phyloP scores from a whole-genome alignment of 1,140 invertebrate species.

The Drosophila tristis region DNA sequence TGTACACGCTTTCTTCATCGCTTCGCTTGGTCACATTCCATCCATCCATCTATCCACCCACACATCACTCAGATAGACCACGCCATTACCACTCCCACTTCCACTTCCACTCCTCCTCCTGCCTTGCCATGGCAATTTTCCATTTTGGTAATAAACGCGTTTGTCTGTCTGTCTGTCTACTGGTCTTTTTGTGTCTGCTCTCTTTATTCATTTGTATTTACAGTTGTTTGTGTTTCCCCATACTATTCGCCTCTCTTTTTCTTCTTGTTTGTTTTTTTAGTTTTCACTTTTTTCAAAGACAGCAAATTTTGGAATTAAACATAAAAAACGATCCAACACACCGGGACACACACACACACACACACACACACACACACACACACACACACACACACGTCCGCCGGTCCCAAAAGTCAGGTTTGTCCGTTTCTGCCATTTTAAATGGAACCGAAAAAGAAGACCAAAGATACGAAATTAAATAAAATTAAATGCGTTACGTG shows the following conservation, averaged over 20 bases:
- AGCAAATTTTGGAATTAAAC: conserved; percentile 42
- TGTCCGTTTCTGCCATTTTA: conserved; percentile 54
- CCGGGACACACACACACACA: too few relatives aligned
- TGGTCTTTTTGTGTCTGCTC: conserved; percentile 13
- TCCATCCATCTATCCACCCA: conserved; percentile 26
- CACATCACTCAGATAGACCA: conserved; percentile 14
- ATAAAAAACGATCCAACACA: conserved; percentile 30
- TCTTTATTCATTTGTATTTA: conserved; percentile 26
- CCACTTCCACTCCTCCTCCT: conserved; percentile 7
- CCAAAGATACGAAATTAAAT: conserved; percentile 22
- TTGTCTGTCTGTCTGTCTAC: conserved; percentile 11
- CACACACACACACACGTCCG: conserved; percentile 44
- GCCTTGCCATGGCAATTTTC: conserved; percentile 31
- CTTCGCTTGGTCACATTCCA: conserved; percentile 71
- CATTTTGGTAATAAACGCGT: conserved; percentile 36
- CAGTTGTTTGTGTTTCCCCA: conserved; percentile 32
- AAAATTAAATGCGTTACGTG: conserved; percentile 44
- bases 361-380: conserved; percentile 45
- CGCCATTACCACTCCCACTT: background rate
- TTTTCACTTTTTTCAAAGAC: conserved; percentile 70
- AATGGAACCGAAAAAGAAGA: conserved; percentile 2
- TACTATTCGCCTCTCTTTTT: conserved; percentile 2
- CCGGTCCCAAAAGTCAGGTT: conserved; percentile 38
- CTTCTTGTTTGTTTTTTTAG: conserved; percentile 13
- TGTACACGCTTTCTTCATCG: conserved; percentile 77